Evolutionary conservation across 2,797 vertebrate genomes (phyloP).

Genomic region (Discoglossus pictus): DNA sequence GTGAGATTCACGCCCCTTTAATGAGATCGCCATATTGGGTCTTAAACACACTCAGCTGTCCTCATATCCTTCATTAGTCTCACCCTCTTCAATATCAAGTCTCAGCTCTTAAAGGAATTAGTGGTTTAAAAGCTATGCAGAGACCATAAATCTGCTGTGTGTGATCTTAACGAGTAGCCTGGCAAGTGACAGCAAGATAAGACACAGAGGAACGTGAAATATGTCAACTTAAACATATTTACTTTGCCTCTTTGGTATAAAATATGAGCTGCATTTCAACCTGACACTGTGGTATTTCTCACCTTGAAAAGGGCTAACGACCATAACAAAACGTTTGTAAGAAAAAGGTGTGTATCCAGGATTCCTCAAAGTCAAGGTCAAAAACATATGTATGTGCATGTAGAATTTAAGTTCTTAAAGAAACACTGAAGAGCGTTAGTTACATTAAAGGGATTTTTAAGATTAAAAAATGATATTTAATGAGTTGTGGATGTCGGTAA

Average conservation of each 20-base stretch:
- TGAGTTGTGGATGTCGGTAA: no score
- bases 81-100: conserved; percentile 45
- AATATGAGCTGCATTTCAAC: conserved; percentile 40
- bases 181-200: conserved; percentile 50
- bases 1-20: no score
- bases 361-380: conserved; percentile 31
- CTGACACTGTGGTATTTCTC: conserved; percentile 50
- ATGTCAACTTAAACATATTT: conserved; percentile 51
- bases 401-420: no score
- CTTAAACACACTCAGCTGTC: conserved; percentile 5
- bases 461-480: no score
- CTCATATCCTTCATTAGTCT: conserved; percentile 35
- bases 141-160: conserved; percentile 44
- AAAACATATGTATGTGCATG: no score
- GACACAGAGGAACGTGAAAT: conserved; percentile 45
- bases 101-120: conserved; percentile 32
- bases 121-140: conserved; percentile 41
- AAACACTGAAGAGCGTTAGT: no score
- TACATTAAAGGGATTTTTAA: no score
- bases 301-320: conserved; percentile 42
- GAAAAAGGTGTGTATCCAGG: conserved; percentile 27
- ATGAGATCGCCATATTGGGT: no score
- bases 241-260: conserved; percentile 41
- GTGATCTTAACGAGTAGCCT: conserved; percentile 44
- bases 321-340: conserved; percentile 26